phyloP scores from a whole-genome alignment of 2,113 vertebrate species.

The Nerophis ophidion region DNA sequence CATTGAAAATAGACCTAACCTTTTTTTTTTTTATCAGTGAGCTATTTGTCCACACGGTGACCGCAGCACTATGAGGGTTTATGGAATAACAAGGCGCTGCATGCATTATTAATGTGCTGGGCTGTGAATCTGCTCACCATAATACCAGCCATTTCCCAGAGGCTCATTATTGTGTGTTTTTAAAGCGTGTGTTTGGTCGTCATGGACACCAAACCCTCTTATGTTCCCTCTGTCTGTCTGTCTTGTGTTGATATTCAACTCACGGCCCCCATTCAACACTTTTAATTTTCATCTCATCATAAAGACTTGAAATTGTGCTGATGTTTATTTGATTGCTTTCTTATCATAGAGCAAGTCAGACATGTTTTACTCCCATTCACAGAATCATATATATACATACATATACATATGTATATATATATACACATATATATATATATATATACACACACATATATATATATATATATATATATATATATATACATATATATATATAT shows the following conservation, averaged over 20 bases:
- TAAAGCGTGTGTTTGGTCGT: slow-evolving; percentile 69
- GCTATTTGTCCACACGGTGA: slow-evolving; percentile 91
- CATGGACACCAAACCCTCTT: slow-evolving; percentile 60
- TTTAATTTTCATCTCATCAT: slow-evolving; percentile 99
- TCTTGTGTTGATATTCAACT: slow-evolving; percentile 84
- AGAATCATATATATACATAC: too few species aligned
- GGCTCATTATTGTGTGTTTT: slow-evolving; percentile 79
- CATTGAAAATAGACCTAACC: slow-evolving; percentile 69
- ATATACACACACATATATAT: too few species aligned
- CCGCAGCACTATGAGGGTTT: slow-evolving; percentile 74
- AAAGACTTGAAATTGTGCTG: slow-evolving; percentile 98
- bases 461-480: too few species aligned
- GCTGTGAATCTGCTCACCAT: slow-evolving; percentile 77
- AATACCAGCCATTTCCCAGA: slow-evolving; percentile 75
- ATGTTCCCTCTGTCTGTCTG: slow-evolving; percentile 61
- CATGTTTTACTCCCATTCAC: too few species aligned
- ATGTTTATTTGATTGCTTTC: slow-evolving; percentile 99
- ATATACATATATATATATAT: too few species aligned
- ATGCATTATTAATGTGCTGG: slow-evolving; percentile 87
- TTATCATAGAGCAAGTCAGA: slow-evolving; percentile 81
- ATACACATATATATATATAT: too few species aligned
- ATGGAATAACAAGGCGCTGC: slow-evolving; percentile 81
- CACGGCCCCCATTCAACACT: slow-evolving; percentile 89
- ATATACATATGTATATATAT: too few species aligned
- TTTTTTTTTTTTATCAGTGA: slow-evolving; percentile 69